phyloP scores from a whole-genome alignment of 2,888 invertebrate genomes.

The Heliconius charithonia region DNA sequence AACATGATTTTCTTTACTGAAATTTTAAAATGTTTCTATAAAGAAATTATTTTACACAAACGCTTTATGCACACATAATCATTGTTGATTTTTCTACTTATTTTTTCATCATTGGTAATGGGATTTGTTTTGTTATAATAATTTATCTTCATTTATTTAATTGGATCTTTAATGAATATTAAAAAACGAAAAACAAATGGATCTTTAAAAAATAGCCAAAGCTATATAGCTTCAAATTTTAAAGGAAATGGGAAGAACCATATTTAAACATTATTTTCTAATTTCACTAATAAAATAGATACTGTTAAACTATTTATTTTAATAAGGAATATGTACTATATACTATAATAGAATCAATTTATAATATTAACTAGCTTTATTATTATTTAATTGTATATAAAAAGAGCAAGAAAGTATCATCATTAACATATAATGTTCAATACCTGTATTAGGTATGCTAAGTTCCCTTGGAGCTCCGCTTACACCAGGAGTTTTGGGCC shows the following conservation, averaged over 20 bases:
- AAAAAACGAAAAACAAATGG: not conserved
- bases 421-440: not conserved
- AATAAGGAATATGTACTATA: not conserved
- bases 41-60: no score
- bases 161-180: not conserved
- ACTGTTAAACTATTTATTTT: no score
- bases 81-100: not conserved
- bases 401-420: not conserved
- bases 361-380: not conserved
- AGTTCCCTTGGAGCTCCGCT: constrained; percentile 75
- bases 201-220: no score
- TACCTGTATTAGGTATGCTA: constrained; percentile 68
- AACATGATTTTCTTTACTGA: no score
- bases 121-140: not conserved
- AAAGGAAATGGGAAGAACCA: no score
- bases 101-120: constrained; percentile 8
- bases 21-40: no score
- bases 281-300: no score
- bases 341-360: not conserved
- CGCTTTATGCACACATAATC: not conserved
- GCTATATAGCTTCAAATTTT: no score
- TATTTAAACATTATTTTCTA: no score
- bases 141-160: not conserved
- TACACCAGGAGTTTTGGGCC: constrained; percentile 74
- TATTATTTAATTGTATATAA: not conserved